A percentile compares a stretch with the other conserved stretches of the same genome.
Evolutionary conservation across 2,113 vertebrate genomes (phyloP).

Genomic region (Choloepus hoffmanni): DNA sequence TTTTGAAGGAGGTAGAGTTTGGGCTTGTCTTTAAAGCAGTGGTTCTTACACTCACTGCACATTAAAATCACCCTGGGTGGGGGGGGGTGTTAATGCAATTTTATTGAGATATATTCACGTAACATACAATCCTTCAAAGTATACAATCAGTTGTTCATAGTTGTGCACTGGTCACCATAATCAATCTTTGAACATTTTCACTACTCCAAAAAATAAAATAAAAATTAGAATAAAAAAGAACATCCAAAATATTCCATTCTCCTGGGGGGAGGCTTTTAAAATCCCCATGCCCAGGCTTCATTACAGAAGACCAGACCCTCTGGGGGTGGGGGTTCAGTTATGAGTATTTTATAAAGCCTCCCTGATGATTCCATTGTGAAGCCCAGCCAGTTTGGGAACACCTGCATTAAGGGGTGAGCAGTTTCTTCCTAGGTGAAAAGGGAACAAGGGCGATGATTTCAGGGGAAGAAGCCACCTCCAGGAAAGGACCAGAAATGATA

Average conservation of each 20-base stretch:
- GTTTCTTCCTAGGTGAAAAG: background rate
- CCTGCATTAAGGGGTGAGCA: background rate
- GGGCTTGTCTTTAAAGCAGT: background rate
- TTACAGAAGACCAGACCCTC: background rate
- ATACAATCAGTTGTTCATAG: no score
- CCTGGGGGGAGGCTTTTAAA: background rate
- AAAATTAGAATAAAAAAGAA: no score
- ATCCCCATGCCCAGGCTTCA: background rate
- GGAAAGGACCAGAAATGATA: background rate
- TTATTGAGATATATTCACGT: no score
- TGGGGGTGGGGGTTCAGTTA: background rate
- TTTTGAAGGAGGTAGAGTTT: background rate
- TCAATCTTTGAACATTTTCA: no score
- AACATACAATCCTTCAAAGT: no score
- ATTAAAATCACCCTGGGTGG: background rate
- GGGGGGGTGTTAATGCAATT: no score
- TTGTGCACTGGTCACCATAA: no score
- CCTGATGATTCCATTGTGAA: background rate
- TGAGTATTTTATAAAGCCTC: background rate
- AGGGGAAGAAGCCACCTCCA: background rate
- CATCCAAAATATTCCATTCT: no score
- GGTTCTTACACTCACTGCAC: background rate
- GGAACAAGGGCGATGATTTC: background rate
- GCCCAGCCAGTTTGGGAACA: background rate
- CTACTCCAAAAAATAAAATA: no score